These are phyloP conservation scores for Gambusia yucatana DNA, from an alignment of 2,797 vertebrate species.

Conservation along the genomic window DNA sequence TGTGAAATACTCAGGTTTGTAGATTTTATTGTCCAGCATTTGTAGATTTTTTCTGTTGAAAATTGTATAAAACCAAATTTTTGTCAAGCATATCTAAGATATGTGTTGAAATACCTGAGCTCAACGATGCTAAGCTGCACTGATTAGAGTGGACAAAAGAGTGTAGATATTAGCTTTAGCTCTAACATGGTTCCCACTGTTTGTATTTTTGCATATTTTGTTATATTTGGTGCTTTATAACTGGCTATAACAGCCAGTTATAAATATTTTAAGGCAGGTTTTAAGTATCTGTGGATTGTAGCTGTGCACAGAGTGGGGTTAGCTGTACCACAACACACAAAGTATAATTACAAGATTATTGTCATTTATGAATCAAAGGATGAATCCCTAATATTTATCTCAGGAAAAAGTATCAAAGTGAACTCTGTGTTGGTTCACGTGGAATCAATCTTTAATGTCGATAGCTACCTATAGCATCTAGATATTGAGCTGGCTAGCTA, in stretches of 20 bases:
- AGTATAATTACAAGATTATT: not conserved
- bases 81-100: no score
- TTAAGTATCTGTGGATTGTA: not conserved
- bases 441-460: no score
- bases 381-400: not conserved
- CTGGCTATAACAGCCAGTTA: not conserved
- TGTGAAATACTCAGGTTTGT: not conserved
- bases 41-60: not conserved
- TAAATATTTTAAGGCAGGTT: not conserved
- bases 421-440: no score
- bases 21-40: not conserved
- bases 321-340: no score
- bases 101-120: no score
- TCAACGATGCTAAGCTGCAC: no score
- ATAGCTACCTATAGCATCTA: no score
- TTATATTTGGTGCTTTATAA: not conserved
- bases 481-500: no score
- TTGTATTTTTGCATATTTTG: not conserved
- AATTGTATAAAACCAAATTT: no score
- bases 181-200: not conserved
- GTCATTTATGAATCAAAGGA: not conserved
- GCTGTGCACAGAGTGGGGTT: no score
- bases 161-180: not conserved
- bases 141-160: no score
- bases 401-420: no score